These are phyloP conservation scores for Xylophagus ater DNA, from an alignment of 2,888 invertebrate genomes.

Conservation along the genomic window DNA sequence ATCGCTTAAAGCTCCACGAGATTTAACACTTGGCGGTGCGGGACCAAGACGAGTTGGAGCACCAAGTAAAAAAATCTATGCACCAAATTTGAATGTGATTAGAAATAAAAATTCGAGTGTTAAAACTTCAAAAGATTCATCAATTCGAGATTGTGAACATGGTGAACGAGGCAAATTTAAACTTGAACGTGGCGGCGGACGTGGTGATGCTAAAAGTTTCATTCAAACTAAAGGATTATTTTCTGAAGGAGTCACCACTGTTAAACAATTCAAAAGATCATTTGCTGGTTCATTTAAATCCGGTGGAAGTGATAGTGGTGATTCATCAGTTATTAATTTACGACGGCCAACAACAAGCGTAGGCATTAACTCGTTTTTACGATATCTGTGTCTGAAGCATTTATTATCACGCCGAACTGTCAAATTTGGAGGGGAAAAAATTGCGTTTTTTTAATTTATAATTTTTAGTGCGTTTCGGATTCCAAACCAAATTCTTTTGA, in stretches of 20 bases:
- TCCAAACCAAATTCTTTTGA: too few species aligned
- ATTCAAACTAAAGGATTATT: constrained; percentile 37
- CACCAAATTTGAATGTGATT: constrained; percentile 49
- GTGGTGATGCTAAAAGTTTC: constrained; percentile 24
- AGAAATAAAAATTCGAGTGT: constrained; percentile 46
- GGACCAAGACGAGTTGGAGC: constrained; percentile 28
- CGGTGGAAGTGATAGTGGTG: constrained; percentile 13
- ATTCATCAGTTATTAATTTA: constrained; percentile 25
- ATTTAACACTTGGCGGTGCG: constrained; percentile 45
- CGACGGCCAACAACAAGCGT: too few species aligned
- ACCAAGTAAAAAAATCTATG: constrained; percentile 45
- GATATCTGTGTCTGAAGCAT: too few species aligned
- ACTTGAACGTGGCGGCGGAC: constrained; percentile 22
- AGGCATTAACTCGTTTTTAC: too few species aligned
- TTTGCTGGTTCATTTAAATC: constrained; percentile 6
- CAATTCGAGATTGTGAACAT: constrained; percentile 23
- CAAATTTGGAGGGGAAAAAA: too few species aligned
- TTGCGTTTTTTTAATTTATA: too few species aligned
- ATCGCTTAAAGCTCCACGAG: constrained; percentile 45
- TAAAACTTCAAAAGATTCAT: constrained; percentile 35
- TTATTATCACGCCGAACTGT: too few species aligned
- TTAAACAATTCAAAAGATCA: constrained; percentile 12
- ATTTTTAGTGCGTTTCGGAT: too few species aligned
- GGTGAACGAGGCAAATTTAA: constrained; percentile 26
- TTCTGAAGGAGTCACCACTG: constrained; percentile 35